Base-by-base conservation (phyloP, 2,888 invertebrate genomes). In the Sphaerophoria rueppellii region DNA sequence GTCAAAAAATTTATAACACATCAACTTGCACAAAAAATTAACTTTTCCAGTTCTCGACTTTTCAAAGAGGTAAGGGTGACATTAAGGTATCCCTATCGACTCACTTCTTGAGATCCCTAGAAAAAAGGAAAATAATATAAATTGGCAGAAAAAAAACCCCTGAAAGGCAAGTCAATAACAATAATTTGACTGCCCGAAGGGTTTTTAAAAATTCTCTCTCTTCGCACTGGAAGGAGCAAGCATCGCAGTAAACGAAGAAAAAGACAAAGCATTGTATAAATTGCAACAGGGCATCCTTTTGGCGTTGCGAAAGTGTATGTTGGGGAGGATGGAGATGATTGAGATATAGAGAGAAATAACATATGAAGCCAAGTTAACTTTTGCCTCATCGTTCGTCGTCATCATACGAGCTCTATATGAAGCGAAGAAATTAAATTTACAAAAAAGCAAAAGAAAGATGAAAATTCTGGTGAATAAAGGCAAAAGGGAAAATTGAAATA, bases 401-500 rank as follows among this genome's bases (percentile, higher is more conserved):
- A 9, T 9, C 43, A 43, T 43, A 6, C 24, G 24, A 24, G 24
- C 24, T 24, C 40, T 43, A 72, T 73, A 77, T 63, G 70, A 76
- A 81, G 58, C 76, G 70, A 85, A 85, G 77, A 85, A 85, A 85
- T 85, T 85, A 81, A 81, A 85, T 85, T 85, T 85, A 24, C 72
- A 70, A 75, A 85, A 63, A 58, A 46, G 54, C 67, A 40, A 24
- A 52, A 50, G 50, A 60, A 70, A 52, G 50, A 67, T 12, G 57
- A 24, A 43, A 57, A 58, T 46, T 70, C 67, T 35, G 54, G 54
- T 65, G 65, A 60, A 54, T 60, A 63, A 70, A 72, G 70, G 65
- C 71, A 40, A 37, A 48, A 76, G 69, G 69, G 81, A 63, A 85
- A 77, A 81, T 81, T 85, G 81, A 77, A 81, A 77, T 81, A 81